Conservation (phyloP, 2,113 vertebrate genomes). For the Seriola aureovittata region DNA sequence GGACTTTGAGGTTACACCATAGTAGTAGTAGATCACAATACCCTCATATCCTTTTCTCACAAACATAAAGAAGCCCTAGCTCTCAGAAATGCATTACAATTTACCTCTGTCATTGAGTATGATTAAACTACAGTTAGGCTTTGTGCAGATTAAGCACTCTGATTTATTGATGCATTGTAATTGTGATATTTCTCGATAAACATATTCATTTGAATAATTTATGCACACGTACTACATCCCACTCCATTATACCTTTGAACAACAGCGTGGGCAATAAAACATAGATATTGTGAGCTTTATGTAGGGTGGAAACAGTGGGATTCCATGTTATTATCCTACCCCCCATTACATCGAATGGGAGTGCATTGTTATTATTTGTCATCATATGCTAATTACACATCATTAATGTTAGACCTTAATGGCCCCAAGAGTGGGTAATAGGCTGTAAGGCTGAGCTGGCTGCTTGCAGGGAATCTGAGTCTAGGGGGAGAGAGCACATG, state of each 20-base stretch:
- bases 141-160: conserved; percentile 80
- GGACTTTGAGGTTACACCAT: background rate
- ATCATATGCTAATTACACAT: conserved; percentile 98
- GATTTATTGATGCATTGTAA: conserved; percentile 76
- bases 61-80: conserved; percentile 2
- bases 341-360: conserved; percentile 91
- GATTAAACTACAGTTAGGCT: conserved; percentile 69
- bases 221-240: conserved; percentile 76
- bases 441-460: conserved; percentile 86
- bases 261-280: conserved; percentile 80
- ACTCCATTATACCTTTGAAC: conserved; percentile 83
- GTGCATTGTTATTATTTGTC: conserved; percentile 94
- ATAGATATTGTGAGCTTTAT: conserved; percentile 84
- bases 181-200: conserved; percentile 78
- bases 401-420: conserved; percentile 95
- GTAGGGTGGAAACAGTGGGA: conserved; percentile 86
- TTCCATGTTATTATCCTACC: conserved; percentile 93
- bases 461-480: conserved; percentile 81
- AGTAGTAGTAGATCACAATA: background rate
- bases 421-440: conserved; percentile 88
- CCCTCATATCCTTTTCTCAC: conserved; percentile 9
- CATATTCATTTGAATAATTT: conserved; percentile 85
- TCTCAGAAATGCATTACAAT: conserved; percentile 54
- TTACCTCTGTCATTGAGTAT: conserved; percentile 10
- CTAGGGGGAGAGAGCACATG: conserved; percentile 83